These are phyloP conservation scores for Danio tinwini DNA, from an alignment of 2,797 vertebrate genomes.

Conservation along the genomic window DNA sequence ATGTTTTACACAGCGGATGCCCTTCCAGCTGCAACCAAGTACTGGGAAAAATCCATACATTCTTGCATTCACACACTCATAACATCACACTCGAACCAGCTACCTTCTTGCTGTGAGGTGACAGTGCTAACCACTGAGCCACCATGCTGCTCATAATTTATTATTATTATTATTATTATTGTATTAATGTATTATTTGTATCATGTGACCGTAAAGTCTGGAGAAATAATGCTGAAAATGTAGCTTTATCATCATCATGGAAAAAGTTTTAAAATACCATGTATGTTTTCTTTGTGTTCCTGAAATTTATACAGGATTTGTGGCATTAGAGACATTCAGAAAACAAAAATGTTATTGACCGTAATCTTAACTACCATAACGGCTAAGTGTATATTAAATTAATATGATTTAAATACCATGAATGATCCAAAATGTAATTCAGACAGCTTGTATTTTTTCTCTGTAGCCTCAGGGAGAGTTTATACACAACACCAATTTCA, in stretches of 20 bases:
- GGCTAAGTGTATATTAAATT: not conserved
- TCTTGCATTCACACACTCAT: too few relatives aligned
- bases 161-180: too few relatives aligned
- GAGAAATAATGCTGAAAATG: not conserved
- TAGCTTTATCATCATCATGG: not conserved
- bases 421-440: not conserved
- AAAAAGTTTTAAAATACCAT: not conserved
- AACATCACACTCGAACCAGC: too few relatives aligned
- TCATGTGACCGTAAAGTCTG: not conserved
- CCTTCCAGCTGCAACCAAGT: too few relatives aligned
- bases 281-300: not conserved
- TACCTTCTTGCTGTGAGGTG: too few relatives aligned
- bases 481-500: too few relatives aligned
- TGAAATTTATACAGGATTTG: not conserved
- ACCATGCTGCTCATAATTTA: too few relatives aligned
- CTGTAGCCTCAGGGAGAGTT: too few relatives aligned
- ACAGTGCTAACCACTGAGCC: too few relatives aligned
- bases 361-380: not conserved
- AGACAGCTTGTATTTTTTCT: not conserved
- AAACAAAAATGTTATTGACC: not conserved
- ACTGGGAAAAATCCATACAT: too few relatives aligned
- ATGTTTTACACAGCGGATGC: too few relatives aligned
- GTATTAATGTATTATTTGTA: too few relatives aligned
- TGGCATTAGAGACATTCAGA: not conserved
- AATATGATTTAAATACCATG: not conserved